phyloP scores from a whole-genome alignment of 92 coral and sea anemone genomes.

The Siderastrea siderea region DNA sequence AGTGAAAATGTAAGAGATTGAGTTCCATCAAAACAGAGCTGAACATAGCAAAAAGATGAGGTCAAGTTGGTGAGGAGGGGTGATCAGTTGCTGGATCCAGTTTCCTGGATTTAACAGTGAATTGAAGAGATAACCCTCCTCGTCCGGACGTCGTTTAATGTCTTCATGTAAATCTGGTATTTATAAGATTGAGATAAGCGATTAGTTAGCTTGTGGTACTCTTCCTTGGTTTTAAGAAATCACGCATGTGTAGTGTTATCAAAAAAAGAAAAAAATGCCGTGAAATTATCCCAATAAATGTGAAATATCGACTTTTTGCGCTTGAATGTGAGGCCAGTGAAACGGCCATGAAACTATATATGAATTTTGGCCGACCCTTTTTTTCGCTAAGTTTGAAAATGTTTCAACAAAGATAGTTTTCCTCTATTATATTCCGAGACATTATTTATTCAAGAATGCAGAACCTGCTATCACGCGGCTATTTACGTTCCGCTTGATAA shows the following conservation, averaged over 20 bases:
- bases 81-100: neutral
- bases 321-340: no score
- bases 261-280: neutral
- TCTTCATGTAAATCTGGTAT: neutral
- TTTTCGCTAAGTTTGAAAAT: no score
- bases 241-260: neutral
- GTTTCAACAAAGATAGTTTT: neutral
- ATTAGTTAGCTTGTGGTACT: neutral
- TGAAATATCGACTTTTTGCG: neutral
- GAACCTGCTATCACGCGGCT: no score
- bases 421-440: neutral
- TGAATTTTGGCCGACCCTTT: no score
- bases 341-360: no score
- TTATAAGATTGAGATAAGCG: neutral
- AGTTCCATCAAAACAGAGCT: neutral
- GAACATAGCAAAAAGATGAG: neutral
- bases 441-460: no score
- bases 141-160: neutral
- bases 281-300: neutral
- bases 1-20: no score
- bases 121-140: neutral
- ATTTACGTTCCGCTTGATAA: no score
- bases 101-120: neutral
- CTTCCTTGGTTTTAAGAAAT: neutral
- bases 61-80: slow-evolving; percentile 8